These are phyloP conservation scores for Brassicogethes aeneus DNA, from an alignment of 2,888 invertebrate species.

Conservation along the genomic window DNA sequence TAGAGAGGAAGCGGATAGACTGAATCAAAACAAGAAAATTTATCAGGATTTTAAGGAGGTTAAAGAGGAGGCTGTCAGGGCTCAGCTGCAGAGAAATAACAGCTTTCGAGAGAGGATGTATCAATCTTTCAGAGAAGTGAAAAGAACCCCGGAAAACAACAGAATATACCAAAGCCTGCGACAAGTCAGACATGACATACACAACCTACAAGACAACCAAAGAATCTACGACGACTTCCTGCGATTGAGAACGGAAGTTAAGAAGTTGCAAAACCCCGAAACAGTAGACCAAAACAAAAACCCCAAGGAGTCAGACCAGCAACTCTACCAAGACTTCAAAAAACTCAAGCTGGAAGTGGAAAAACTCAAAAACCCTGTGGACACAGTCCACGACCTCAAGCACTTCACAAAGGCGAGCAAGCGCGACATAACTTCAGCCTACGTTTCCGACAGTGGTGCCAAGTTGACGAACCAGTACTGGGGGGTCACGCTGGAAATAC, in stretches of 20 bases:
- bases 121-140: constrained; percentile 2
- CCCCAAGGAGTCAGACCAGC: constrained; percentile 36
- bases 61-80: background rate
- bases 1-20: constrained; percentile 6
- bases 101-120: constrained; percentile 1
- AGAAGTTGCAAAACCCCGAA: constrained; percentile 10
- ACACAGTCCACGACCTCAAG: background rate
- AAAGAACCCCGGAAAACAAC: background rate
- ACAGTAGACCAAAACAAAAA: constrained; percentile 32
- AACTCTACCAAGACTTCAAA: constrained; percentile 4
- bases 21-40: constrained; percentile 5
- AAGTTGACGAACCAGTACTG: constrained; percentile 78
- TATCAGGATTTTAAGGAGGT: constrained; percentile 6
- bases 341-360: background rate
- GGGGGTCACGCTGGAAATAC: constrained; percentile 84
- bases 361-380: background rate
- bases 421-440: constrained; percentile 41
- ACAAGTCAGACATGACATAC: background rate
- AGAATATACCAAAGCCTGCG: background rate
- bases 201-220: constrained; percentile 1
- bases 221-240: constrained; percentile 1
- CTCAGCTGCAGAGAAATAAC: constrained; percentile 5
- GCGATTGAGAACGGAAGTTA: background rate
- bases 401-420: constrained; percentile 29
- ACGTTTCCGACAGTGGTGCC: constrained; percentile 73